phyloP scores from a whole-genome alignment of 2,113 vertebrate species.

The Leucosticte australis region DNA sequence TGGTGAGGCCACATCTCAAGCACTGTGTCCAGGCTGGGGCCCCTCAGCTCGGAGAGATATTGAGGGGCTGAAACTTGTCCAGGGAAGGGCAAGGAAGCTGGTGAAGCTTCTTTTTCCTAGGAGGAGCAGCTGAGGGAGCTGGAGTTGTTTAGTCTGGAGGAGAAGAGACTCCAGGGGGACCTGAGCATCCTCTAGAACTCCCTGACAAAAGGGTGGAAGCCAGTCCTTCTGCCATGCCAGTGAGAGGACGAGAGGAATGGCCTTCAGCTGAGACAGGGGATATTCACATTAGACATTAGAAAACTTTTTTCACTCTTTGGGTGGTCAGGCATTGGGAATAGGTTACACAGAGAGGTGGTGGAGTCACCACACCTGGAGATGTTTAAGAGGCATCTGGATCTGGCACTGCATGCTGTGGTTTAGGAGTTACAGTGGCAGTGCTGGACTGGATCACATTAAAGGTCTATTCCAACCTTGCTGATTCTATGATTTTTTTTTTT shows the following conservation, averaged over 20 bases:
- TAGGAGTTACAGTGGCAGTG: neutral
- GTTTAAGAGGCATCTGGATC: neutral
- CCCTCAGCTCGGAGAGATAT: neutral
- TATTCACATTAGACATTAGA: neutral
- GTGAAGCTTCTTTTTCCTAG: neutral
- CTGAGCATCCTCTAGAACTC: fast-evolving
- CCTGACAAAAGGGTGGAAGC: neutral
- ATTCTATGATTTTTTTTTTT: neutral
- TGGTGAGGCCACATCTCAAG: no score
- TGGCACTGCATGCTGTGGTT: neutral
- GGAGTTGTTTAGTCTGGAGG: neutral
- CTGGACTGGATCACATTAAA: neutral
- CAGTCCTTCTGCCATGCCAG: neutral
- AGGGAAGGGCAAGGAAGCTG: neutral
- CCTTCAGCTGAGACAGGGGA: neutral
- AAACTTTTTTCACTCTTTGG: neutral
- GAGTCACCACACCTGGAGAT: neutral
- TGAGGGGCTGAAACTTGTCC: neutral
- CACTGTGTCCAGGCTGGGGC: neutral
- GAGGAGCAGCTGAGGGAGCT: neutral
- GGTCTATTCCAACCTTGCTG: neutral
- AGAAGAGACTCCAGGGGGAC: neutral
- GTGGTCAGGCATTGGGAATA: neutral
- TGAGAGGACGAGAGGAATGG: neutral
- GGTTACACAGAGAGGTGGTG: neutral